phyloP scores from a whole-genome alignment of 2,797 vertebrate species.

The Mionectes olivaceus region DNA sequence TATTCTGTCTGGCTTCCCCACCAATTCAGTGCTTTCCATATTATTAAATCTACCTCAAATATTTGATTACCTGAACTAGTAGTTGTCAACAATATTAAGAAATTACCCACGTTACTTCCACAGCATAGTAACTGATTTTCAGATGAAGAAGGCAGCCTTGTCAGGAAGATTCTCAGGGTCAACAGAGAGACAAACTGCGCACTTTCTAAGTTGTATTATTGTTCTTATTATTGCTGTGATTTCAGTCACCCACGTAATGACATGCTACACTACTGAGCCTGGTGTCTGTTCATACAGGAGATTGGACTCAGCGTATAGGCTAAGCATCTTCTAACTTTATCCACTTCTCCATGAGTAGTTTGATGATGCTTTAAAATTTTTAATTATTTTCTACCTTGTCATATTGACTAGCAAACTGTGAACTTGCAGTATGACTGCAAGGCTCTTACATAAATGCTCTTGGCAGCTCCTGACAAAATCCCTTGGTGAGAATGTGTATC shows the following conservation, averaged over 20 bases:
- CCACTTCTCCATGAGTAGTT: not conserved
- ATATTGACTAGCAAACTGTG: not conserved
- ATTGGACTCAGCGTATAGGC: not conserved
- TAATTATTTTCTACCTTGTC: not conserved
- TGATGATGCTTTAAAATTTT: not conserved
- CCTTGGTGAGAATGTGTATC: not conserved
- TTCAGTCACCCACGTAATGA: not conserved
- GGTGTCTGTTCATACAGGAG: not conserved
- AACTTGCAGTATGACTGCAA: not conserved
- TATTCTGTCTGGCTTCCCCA: not conserved
- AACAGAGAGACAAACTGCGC: not conserved
- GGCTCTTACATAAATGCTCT: not conserved
- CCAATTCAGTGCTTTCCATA: not conserved
- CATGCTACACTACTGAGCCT: not conserved
- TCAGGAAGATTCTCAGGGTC: not conserved
- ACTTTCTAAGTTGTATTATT: not conserved
- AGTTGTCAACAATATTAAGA: not conserved
- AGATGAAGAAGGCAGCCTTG: not conserved
- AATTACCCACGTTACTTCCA: not conserved
- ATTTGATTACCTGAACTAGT: not conserved
- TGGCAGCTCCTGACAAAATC: not conserved
- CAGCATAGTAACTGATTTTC: not conserved
- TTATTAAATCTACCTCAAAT: not conserved
- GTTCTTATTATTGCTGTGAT: not conserved
- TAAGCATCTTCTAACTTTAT: not conserved